Conservation (phyloP, 2,888 invertebrate genomes). For the Thereva nobilitata region DNA sequence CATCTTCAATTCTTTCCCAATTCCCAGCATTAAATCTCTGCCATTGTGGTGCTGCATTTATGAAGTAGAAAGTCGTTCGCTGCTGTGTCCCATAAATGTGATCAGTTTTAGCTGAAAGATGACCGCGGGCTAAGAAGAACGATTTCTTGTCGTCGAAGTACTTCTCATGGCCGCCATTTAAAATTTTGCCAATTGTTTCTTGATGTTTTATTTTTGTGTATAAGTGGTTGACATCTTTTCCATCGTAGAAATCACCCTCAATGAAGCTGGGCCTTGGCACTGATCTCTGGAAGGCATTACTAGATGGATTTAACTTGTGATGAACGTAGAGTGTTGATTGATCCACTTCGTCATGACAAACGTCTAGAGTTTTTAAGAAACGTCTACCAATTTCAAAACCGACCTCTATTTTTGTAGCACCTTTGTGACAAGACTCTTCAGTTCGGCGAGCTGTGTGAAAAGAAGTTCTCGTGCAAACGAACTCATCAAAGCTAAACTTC, state of each 20-base stretch:
- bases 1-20: slow-evolving; percentile 62
- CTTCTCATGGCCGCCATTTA: slow-evolving; percentile 49
- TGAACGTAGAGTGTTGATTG: slow-evolving; percentile 57
- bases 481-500: slow-evolving; percentile 46
- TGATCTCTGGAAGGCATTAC: slow-evolving; percentile 56
- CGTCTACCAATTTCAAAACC: slow-evolving; percentile 52
- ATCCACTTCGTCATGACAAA: slow-evolving; percentile 55
- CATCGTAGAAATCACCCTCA: slow-evolving; percentile 52
- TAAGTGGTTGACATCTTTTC: slow-evolving; percentile 50
- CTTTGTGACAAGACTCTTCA: slow-evolving; percentile 48
- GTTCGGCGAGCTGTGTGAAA: slow-evolving; percentile 49
- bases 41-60: slow-evolving; percentile 65
- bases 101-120: slow-evolving; percentile 62
- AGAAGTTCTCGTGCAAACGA: slow-evolving; percentile 52
- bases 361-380: slow-evolving; percentile 54
- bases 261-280: slow-evolving; percentile 54
- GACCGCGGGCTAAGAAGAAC: slow-evolving; percentile 59
- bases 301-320: slow-evolving; percentile 54
- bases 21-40: slow-evolving; percentile 64
- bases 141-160: slow-evolving; percentile 47
- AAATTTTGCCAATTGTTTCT: slow-evolving; percentile 51
- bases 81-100: slow-evolving; percentile 61
- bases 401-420: slow-evolving; percentile 51
- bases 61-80: slow-evolving; percentile 61
- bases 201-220: slow-evolving; percentile 55